Percentiles rank a stretch among this genome's conserved stretches.
These are phyloP conservation scores for Germaria angustata DNA, from an alignment of 2,888 invertebrate species.

Conservation along the genomic window DNA sequence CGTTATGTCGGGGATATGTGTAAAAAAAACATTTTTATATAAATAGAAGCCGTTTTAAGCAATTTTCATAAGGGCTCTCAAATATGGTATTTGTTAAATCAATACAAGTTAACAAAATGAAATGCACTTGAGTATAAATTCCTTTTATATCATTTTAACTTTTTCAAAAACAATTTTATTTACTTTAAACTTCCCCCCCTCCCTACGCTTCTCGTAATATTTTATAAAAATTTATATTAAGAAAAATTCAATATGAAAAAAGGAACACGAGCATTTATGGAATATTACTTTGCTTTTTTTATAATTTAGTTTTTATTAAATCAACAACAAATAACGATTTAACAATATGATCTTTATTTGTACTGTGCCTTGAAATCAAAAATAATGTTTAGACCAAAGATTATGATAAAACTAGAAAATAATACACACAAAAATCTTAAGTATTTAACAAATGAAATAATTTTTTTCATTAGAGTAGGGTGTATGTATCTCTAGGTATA, in stretches of 20 bases:
- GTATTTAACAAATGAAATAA: conserved; percentile 30
- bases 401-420: neutral
- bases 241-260: neutral
- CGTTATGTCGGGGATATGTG: no score
- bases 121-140: conserved; percentile 52
- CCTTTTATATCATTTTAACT: conserved; percentile 24
- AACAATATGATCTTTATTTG: conserved; percentile 59
- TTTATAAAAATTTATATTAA: conserved; percentile 3
- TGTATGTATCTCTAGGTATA: conserved; percentile 58
- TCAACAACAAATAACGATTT: conserved; percentile 46
- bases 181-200: conserved; percentile 50
- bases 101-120: conserved; percentile 31
- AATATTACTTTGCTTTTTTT: conserved; percentile 57
- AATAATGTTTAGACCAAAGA: conserved; percentile 5
- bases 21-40: no score
- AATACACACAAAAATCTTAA: conserved; percentile 22
- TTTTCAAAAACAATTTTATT: conserved; percentile 25
- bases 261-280: conserved; percentile 16
- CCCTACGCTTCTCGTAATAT: conserved; percentile 59
- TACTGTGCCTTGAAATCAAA: conserved; percentile 67
- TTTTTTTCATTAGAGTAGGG: conserved; percentile 43
- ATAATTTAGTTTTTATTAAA: conserved; percentile 48
- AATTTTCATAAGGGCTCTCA: conserved; percentile 57
- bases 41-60: no score
- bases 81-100: conserved; percentile 45